phyloP scores from a whole-genome alignment of 2,113 vertebrate genomes.

The Aythya baeri region DNA sequence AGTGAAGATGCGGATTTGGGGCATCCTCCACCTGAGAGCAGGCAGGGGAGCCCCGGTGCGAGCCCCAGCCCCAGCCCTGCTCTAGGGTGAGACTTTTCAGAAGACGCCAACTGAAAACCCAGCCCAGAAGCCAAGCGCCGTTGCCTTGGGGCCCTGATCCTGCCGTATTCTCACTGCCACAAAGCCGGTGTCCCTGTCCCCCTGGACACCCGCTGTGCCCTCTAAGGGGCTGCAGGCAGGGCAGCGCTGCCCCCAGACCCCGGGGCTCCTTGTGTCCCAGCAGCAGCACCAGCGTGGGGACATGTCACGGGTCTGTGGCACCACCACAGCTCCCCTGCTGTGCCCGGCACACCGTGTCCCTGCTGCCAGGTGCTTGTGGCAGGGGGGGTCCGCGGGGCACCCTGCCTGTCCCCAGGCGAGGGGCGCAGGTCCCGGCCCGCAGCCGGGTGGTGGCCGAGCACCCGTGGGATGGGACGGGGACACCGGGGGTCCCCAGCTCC shows the following conservation, averaged over 20 bases:
- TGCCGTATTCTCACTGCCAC: neutral
- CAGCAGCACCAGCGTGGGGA: neutral
- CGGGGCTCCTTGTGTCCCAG: neutral
- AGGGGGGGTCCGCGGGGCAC: too few relatives aligned
- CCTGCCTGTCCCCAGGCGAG: neutral
- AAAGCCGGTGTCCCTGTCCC: neutral
- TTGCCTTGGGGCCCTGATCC: neutral
- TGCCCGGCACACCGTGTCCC: neutral
- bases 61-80: neutral
- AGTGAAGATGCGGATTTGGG: neutral
- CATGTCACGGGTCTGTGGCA: neutral
- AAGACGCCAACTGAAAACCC: neutral
- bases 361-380: neutral
- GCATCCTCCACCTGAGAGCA: neutral
- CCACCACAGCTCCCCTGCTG: neutral
- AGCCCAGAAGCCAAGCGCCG: neutral
- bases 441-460: neutral
- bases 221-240: neutral
- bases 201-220: neutral
- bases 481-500: rapidly evolving
- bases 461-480: neutral
- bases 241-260: neutral
- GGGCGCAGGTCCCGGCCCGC: neutral
- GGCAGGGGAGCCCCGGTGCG: neutral
- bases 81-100: neutral